Evolutionary conservation across 1,140 invertebrate genomes (phyloP).

Genomic region (Chymomyza costata): DNA sequence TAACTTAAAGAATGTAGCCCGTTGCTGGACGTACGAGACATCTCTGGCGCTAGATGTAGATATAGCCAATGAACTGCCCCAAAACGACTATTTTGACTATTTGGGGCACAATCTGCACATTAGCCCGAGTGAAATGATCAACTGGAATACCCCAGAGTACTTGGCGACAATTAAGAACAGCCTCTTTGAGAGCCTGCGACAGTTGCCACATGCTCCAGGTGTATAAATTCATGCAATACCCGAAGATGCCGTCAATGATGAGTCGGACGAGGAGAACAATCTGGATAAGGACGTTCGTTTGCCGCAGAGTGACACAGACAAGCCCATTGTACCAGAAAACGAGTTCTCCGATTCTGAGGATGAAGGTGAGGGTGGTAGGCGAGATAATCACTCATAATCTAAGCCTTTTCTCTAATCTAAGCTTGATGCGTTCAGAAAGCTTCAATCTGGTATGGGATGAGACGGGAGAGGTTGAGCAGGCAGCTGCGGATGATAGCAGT

Average conservation of each 20-base stretch:
- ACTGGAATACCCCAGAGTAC: constrained; percentile 98
- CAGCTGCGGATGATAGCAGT: no score
- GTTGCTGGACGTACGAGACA: constrained; percentile 99
- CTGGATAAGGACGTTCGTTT: constrained; percentile 93
- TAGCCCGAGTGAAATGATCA: constrained; percentile 98
- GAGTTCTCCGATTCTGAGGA: constrained; percentile 98
- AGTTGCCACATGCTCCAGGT: constrained; percentile 97
- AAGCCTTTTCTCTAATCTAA: no score
- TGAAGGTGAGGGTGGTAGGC: constrained; percentile 84
- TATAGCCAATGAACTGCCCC: constrained; percentile 98
- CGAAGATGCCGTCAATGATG: constrained; percentile 89
- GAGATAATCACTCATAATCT: constrained; percentile 88
- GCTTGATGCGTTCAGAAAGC: constrained; percentile 76
- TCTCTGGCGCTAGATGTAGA: constrained; percentile 94
- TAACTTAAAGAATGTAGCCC: constrained; percentile 96
- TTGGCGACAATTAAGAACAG: constrained; percentile 98
- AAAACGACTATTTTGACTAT: constrained; percentile 99
- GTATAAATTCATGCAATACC: no score
- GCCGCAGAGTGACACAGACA: constrained; percentile 90
- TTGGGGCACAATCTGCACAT: constrained; percentile 99
- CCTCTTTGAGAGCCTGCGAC: constrained; percentile 96
- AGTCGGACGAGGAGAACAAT: constrained; percentile 89
- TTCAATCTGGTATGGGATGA: constrained; percentile 76
- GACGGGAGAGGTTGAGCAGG: constrained; percentile 33
- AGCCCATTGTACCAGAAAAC: constrained; percentile 94